Conservation (phyloP, 2,113 vertebrate species). For the Fregetta grallaria region DNA sequence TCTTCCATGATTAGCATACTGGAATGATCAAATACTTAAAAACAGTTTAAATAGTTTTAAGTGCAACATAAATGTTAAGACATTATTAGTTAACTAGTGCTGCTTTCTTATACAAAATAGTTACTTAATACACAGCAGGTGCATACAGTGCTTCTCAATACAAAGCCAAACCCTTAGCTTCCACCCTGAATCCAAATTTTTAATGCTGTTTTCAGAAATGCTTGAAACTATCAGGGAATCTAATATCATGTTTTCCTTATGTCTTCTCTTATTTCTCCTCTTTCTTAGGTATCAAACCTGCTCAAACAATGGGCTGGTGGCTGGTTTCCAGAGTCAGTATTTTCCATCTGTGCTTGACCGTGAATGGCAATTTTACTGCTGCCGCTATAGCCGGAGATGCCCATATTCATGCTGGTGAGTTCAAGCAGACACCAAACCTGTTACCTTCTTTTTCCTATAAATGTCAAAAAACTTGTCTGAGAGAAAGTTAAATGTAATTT, state of each 20-base stretch:
- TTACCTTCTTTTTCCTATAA: neutral
- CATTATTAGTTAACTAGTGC: neutral
- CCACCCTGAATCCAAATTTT: neutral
- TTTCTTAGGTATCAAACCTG: conserved; percentile 89
- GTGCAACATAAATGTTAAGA: neutral
- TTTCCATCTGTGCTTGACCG: conserved; percentile 92
- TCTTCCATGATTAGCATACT: neutral
- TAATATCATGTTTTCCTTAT: neutral
- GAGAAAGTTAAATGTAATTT: neutral
- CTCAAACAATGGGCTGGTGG: conserved; percentile 91
- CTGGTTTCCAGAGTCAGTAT: conserved; percentile 94
- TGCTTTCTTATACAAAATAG: neutral
- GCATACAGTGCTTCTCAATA: neutral
- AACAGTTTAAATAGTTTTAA: neutral
- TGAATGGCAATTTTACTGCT: conserved; percentile 98
- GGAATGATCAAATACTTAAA: neutral
- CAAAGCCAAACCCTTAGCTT: neutral
- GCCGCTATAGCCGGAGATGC: conserved; percentile 88
- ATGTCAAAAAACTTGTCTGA: neutral
- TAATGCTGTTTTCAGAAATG: neutral
- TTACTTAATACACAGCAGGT: neutral
- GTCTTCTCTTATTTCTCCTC: neutral
- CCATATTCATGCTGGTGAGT: conserved; percentile 94
- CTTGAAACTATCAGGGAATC: neutral
- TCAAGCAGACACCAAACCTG: neutral